Evolutionary conservation across 2,797 vertebrate genomes (phyloP), one percentile per base, ranked within the genome.

Genomic region (Enteromius afrohamiltoni): DNA sequence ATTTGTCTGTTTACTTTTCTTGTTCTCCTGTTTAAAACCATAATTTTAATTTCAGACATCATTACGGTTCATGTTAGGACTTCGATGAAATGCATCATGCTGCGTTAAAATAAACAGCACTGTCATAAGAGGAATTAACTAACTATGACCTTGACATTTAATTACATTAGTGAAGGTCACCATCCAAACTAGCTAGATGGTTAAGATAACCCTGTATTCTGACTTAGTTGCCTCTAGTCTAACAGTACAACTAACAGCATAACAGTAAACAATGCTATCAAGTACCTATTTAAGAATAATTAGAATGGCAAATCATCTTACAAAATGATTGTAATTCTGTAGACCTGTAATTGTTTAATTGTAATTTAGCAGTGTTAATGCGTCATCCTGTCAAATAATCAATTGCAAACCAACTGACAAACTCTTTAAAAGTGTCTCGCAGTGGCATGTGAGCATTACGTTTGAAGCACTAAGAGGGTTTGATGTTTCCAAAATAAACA

Each of bases 401-500:
- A 86, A 87, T 79, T 37, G 73, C 73, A 74, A 73, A 42, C 45
- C 71, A 76, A 83, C n/a, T 82, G 82, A 75, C 62, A 62, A 65
- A 71, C 64, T 76, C 55, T 60, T 80, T 74, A 73, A 65, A 67
- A 40, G 78, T 69, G 34, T 6, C 42, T 70, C 5, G 14, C 71
- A 47, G 70, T 80, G 83, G 82, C 77, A 67, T 80, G 60, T 79
- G 55, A 79, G 68, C 23, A 11, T 40, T 65, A 68, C 31, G 45
- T 75, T 85, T 80, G 53, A 85, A 80, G 77, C 40, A 55, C 78
- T 83, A 49, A 67, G 67, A 78, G 58, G 13, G 60, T 76, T 84
- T 73, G 68, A 69, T 40, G 69, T 82, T 77, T 87, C 79, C 83
- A 85, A 69, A 85, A 85, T 79, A 86, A 85, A 88, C 85, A 79